Evolutionary conservation across 2,888 invertebrate species (phyloP), one percentile per base, ranked within the genome.

Genomic region (Tanytarsus gracilentus): DNA sequence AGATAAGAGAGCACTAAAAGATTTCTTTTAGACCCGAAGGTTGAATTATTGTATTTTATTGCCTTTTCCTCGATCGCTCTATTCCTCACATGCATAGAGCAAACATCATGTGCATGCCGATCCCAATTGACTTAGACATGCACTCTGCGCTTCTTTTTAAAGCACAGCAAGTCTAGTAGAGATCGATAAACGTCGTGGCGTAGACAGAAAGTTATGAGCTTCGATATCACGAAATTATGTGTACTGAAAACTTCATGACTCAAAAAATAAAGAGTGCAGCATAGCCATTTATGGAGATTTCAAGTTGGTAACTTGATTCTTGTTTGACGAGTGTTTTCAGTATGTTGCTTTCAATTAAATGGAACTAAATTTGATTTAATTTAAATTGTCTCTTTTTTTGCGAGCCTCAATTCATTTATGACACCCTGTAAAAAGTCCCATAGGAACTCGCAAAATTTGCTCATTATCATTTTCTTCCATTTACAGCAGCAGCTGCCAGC

Each of bases 401-500:
- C n/a, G n/a, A n/a, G n/a, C n/a, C n/a, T n/a, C n/a, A n/a, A n/a
- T n/a, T n/a, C n/a, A n/a, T n/a, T n/a, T n/a, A n/a, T n/a, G n/a
- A n/a, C n/a, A n/a, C n/a, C n/a, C n/a, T 39, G 39, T 14, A 25
- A 39, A 23, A 9, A 21, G 29, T 29, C 59, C 21, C 44, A 25
- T 30, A 33, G 14, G 36, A 25, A 21, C 27, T 26, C 39, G 39
- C 23, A n/a, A 49, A 36, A 4, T 33, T 27, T 51, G 27, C 33
- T 59, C 14, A 26, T 40, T 36, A 50, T 48, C 50, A 52, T 62
- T 64, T 62, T 23, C 63, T 65, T 65, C 62, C 72, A 66, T 73
- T 16, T n/a, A n/a, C n/a, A n/a, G n/a, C n/a, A 33, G n/a, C 36
- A 36, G 7, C 36, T 14, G 72, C 56, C 74, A 71, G 67, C 72